Percentiles rank a stretch among this genome's conserved stretches.
Evolutionary conservation across 2,113 vertebrate species (phyloP).

Genomic region (Clarias batrachus): DNA sequence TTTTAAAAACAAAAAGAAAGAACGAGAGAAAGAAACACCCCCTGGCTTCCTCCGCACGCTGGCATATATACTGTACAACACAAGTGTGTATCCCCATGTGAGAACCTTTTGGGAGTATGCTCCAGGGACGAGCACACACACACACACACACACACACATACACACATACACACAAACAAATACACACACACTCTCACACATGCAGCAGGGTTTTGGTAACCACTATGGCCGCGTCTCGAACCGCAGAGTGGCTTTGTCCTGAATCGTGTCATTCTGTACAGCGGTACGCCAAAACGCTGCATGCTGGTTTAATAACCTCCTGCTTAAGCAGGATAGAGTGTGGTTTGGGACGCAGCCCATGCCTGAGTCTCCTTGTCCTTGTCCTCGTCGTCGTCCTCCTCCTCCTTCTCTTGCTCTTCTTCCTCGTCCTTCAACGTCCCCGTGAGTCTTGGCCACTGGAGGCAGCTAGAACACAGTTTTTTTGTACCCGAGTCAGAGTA

Average conservation of each 20-base stretch:
- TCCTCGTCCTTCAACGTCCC: slow-evolving; percentile 46
- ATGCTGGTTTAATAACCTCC: not conserved
- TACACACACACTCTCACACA: no score
- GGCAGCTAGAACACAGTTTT: slow-evolving; percentile 91
- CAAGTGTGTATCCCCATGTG: slow-evolving; percentile 83
- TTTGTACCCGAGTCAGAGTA: slow-evolving; percentile 99
- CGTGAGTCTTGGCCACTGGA: slow-evolving; percentile 94
- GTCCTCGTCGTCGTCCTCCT: not conserved
- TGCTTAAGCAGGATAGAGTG: slow-evolving; percentile 25
- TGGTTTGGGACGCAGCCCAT: slow-evolving; percentile 35
- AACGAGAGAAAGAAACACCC: slow-evolving; percentile 84
- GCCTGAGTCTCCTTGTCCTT: not conserved
- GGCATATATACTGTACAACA: slow-evolving; percentile 76
- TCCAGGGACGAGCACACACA: slow-evolving; percentile 68
- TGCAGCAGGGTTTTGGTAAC: slow-evolving; percentile 85
- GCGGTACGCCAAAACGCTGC: not conserved
- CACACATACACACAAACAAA: slow-evolving; percentile 82
- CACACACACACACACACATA: slow-evolving; percentile 86
- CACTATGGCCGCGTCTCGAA: slow-evolving; percentile 92
- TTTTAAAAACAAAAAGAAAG: not conserved
- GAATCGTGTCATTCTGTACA: not conserved
- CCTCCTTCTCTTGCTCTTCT: not conserved
- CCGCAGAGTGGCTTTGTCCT: not conserved
- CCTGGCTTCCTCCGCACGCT: slow-evolving; percentile 84
- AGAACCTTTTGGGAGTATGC: slow-evolving; percentile 75